phyloP scores from a whole-genome alignment of 2,113 vertebrate genomes.

The Melanocharis versteri region DNA sequence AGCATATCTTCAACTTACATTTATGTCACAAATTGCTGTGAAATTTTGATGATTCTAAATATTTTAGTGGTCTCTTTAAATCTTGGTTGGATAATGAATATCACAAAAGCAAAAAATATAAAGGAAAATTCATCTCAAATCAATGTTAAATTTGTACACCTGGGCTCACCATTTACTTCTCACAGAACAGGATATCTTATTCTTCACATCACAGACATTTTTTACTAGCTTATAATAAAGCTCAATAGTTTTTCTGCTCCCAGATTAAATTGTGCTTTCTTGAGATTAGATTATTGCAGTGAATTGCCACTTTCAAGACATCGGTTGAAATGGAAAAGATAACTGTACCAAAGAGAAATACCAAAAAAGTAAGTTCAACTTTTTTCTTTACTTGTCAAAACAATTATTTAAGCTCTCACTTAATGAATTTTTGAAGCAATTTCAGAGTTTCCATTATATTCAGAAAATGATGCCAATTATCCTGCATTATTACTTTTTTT shows the following conservation, averaged over 20 bases:
- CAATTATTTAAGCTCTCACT: neutral
- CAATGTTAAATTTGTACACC: neutral
- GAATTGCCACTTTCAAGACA: neutral
- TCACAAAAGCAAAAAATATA: neutral
- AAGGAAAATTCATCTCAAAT: neutral
- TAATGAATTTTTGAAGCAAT: neutral
- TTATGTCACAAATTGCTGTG: neutral
- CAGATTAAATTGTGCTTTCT: neutral
- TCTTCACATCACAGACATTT: neutral
- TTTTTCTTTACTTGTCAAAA: neutral
- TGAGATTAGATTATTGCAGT: neutral
- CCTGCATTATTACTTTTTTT: neutral
- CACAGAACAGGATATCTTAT: neutral
- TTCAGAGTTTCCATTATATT: neutral
- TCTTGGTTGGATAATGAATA: neutral
- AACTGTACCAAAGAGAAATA: neutral
- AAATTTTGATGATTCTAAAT: neutral
- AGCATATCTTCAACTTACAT: neutral
- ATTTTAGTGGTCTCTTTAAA: neutral
- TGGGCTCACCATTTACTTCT: neutral
- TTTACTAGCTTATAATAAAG: neutral
- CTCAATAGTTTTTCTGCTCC: neutral
- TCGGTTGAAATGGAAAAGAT: neutral
- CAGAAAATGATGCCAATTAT: neutral
- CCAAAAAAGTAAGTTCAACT: neutral